Percentiles rank a stretch among this genome's conserved stretches.
Conservation (phyloP, 2,888 invertebrate species). For the Clepsis dumicolana region DNA sequence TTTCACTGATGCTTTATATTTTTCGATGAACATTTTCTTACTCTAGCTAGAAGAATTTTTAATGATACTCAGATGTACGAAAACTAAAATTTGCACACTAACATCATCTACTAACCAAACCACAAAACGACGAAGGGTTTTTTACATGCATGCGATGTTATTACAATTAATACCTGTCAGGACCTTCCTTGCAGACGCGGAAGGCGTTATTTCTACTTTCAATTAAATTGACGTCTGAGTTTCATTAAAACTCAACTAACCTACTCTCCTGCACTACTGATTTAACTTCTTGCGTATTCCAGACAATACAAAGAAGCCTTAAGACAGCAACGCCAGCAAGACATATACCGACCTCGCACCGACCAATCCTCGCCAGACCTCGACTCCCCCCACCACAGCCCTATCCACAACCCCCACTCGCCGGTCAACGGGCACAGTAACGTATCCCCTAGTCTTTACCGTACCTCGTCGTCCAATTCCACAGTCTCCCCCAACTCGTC, state of each 20-base stretch:
- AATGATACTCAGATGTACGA: conserved; percentile 40
- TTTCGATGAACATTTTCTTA: conserved; percentile 29
- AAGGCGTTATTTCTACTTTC: background rate
- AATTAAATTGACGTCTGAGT: conserved; percentile 46
- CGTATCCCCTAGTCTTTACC: conserved; percentile 81
- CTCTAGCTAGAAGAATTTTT: conserved; percentile 22
- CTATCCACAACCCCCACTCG: conserved; percentile 81
- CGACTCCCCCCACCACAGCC: conserved; percentile 84
- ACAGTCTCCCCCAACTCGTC: conserved; percentile 66
- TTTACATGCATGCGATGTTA: conserved; percentile 22
- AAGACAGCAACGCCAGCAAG: conserved; percentile 93
- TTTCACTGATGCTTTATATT: background rate
- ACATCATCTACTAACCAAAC: conserved; percentile 38
- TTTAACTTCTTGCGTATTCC: conserved; percentile 57
- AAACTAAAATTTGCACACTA: conserved; percentile 36
- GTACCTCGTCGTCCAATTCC: conserved; percentile 70
- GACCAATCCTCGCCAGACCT: conserved; percentile 85
- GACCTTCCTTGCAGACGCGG: conserved; percentile 7
- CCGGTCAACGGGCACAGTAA: conserved; percentile 85
- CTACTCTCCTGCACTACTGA: conserved; percentile 29
- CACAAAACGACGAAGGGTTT: conserved; percentile 17
- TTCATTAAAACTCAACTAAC: conserved; percentile 44
- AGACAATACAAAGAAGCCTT: conserved; percentile 96
- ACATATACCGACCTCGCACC: conserved; percentile 90
- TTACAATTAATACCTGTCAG: conserved; percentile 4